Percentiles rank a stretch among this genome's conserved stretches.
phyloP scores from a whole-genome alignment of 2,888 invertebrate species.

The Seira ritae region DNA sequence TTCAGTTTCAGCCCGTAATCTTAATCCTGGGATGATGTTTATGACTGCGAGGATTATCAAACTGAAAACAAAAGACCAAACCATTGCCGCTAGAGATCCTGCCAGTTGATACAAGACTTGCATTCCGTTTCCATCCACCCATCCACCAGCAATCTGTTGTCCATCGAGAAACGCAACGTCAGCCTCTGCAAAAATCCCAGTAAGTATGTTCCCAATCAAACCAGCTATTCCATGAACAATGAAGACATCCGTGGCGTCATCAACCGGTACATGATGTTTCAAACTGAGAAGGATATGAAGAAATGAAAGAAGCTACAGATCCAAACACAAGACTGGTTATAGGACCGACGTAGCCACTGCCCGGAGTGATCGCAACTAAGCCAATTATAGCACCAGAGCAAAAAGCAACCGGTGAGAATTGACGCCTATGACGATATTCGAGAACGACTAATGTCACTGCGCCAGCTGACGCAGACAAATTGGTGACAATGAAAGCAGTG shows the following conservation, averaged over 20 bases:
- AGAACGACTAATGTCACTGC: conserved; percentile 63
- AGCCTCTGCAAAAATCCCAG: conserved; percentile 68
- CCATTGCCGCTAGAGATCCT: conserved; percentile 37
- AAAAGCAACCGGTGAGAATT: conserved; percentile 68
- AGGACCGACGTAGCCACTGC: conserved; percentile 67
- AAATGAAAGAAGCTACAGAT: conserved; percentile 51
- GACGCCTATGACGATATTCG: conserved; percentile 59
- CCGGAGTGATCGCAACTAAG: conserved; percentile 64
- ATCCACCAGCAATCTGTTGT: conserved; percentile 61
- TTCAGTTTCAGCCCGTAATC: conserved; percentile 44
- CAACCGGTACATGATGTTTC: conserved; percentile 56
- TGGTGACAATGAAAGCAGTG: conserved; percentile 63
- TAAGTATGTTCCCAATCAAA: conserved; percentile 64
- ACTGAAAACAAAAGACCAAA: conserved; percentile 54
- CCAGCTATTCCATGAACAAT: conserved; percentile 67
- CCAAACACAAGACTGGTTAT: conserved; percentile 65
- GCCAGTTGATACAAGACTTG: conserved; percentile 60
- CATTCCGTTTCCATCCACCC: conserved; percentile 63
- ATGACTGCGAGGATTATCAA: conserved; percentile 51
- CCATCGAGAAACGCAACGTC: conserved; percentile 59
- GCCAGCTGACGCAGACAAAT: conserved; percentile 63
- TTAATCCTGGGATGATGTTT: conserved; percentile 56
- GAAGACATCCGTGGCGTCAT: conserved; percentile 69
- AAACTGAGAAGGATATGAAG: conserved; percentile 45
- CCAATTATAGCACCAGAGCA: conserved; percentile 69